Base-by-base conservation (phyloP, 2,888 invertebrate genomes). In the Oligia latruncula region DNA sequence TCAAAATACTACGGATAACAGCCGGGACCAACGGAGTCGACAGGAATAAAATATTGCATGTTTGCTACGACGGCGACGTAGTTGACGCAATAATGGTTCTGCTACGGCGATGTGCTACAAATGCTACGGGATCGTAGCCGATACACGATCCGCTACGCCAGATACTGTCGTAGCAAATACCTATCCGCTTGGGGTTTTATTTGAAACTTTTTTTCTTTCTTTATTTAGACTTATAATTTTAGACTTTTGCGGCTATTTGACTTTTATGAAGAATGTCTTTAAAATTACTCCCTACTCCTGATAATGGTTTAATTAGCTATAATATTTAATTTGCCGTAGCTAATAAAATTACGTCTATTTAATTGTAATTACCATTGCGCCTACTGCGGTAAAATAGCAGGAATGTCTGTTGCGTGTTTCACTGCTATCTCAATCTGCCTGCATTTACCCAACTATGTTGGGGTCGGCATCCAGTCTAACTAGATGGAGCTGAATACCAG, bases 11-110 rank as follows among this genome's bases (percentile, higher is more conserved):
- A 64, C 20, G 17, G 8, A 35, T 17, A 3, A 20, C 20, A 17
- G 9, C 20, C 4, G 1, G 20, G 35, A 62, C 3, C 15, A 29
- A 29, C 35, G 64, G 35, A 64, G 35, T 64, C 35, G 8, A 29
- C 2, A 43, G 9, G 3, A 9, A 64, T 17, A 29, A 60, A 35
- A 29, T 2, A 20, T 8, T 6, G n/a, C 8, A 60, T 40, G 35
- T 8, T 40, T 62, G 72, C 72, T 75, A 55, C 71, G 71, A 8
- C 46, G 72, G 20, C 71, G 60, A 8, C 46, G 60, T 60, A 75
- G 49, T 49, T 17, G 4, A 17, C 9, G 4, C 13, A 55, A 29
- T 15, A n/a, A 15, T 58, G 2, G 11, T 72, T 35, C 75, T n/a
- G 60, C 60, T 73, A 76, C n/a, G 60, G 4, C 8, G 1, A 17